These are phyloP conservation scores for Poicephalus meyeri DNA, from an alignment of 2,113 vertebrate genomes.

Conservation along the genomic window DNA sequence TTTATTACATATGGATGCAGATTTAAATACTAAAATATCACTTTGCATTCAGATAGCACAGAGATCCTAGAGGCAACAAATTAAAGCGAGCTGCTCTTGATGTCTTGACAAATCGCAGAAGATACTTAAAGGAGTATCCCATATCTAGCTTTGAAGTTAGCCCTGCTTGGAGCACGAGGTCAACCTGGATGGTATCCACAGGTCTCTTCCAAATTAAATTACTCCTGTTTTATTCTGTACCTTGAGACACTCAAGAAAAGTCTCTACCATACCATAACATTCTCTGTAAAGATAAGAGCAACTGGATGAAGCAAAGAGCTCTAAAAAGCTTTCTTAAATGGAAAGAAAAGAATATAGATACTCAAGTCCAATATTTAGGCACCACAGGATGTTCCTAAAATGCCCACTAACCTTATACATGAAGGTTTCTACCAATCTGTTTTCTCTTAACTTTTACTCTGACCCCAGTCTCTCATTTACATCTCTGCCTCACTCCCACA, in stretches of 20 bases:
- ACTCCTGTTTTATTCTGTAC: neutral
- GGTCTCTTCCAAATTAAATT: neutral
- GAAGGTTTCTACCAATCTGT: neutral
- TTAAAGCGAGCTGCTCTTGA: neutral
- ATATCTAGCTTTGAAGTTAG: neutral
- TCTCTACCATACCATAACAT: neutral
- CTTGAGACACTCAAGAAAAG: neutral
- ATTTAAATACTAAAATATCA: neutral
- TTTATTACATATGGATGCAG: neutral
- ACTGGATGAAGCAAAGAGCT: neutral
- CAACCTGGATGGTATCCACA: neutral
- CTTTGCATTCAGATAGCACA: neutral
- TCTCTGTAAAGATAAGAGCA: neutral
- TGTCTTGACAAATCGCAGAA: neutral
- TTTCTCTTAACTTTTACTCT: neutral
- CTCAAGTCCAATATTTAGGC: neutral
- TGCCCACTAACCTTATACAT: neutral
- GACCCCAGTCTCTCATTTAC: neutral
- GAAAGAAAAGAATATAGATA: neutral
- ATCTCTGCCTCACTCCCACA: neutral
- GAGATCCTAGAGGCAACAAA: neutral
- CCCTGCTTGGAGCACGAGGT: neutral
- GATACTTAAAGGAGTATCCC: neutral
- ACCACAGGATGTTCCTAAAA: neutral
- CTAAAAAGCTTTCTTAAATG: neutral